Evolutionary conservation across 2,888 invertebrate species (phyloP).

Genomic region (Pomacea canaliculata): DNA sequence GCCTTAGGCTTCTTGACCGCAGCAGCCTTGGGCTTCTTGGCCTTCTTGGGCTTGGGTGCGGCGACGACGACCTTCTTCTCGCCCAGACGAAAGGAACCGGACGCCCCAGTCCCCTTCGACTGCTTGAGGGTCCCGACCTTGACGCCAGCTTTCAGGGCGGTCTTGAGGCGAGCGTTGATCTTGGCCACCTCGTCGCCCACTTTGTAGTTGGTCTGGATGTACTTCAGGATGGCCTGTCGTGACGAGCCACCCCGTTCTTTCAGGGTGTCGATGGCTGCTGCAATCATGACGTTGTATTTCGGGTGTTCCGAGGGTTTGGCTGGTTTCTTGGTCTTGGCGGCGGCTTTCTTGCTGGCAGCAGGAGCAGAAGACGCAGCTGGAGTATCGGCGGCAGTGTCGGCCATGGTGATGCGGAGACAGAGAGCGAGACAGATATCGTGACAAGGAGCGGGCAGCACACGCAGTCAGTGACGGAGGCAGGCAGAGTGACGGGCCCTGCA

Average conservation of each 20-base stretch:
- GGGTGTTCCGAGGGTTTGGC: constrained; percentile 42
- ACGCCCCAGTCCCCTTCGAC: constrained; percentile 41
- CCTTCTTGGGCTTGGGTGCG: constrained; percentile 22
- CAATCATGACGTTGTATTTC: constrained; percentile 63
- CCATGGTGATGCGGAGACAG: background rate
- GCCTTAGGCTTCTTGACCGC: constrained; percentile 1
- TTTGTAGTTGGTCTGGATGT: constrained; percentile 64
- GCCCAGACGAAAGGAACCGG: constrained; percentile 40
- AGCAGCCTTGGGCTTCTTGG: constrained; percentile 21
- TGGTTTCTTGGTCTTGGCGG: constrained; percentile 22
- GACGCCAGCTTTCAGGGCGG: constrained; percentile 60
- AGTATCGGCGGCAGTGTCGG: background rate
- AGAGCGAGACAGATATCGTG: too few species aligned
- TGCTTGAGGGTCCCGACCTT: constrained; percentile 56
- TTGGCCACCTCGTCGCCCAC: constrained; percentile 51
- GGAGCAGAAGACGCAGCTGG: background rate
- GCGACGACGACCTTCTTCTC: constrained; percentile 32
- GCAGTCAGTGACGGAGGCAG: too few species aligned
- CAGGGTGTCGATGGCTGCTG: constrained; percentile 59
- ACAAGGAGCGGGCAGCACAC: too few species aligned
- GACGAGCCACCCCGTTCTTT: constrained; percentile 66
- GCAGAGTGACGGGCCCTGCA: too few species aligned
- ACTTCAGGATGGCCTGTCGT: constrained; percentile 67
- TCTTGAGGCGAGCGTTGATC: constrained; percentile 52
- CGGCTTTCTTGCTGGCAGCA: constrained; percentile 2